Conservation (phyloP, 2,797 vertebrate species). For the Hirundo rustica region DNA sequence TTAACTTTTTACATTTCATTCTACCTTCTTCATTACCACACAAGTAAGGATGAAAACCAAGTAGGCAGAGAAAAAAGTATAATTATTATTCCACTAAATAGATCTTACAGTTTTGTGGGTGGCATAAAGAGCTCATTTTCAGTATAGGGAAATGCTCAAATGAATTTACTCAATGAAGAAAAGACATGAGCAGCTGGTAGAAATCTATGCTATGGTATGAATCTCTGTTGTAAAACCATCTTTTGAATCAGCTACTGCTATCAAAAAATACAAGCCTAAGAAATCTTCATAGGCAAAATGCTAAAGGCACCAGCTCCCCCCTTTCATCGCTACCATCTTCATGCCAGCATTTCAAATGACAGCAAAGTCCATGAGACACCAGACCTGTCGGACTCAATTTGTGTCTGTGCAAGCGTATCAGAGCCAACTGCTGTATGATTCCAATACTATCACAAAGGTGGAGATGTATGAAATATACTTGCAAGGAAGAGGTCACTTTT, state of each 20-base stretch:
- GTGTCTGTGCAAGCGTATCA: conserved; percentile 79
- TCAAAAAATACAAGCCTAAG: conserved; percentile 36
- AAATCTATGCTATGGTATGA: conserved; percentile 18
- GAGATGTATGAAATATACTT: conserved; percentile 60
- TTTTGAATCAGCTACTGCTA: conserved; percentile 27
- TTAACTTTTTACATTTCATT: not conserved
- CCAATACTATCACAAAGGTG: conserved; percentile 63
- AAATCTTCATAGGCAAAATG: conserved; percentile 37
- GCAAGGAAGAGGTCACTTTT: conserved; percentile 34
- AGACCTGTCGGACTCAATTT: conserved; percentile 85
- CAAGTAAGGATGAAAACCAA: conserved; percentile 25
- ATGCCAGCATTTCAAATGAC: conserved; percentile 80
- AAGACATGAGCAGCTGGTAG: conserved; percentile 25
- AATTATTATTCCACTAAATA: conserved; percentile 34
- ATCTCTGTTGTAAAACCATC: conserved; percentile 27
- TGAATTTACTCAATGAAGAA: conserved; percentile 15
- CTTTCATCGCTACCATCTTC: conserved; percentile 68
- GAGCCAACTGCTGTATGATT: conserved; percentile 80
- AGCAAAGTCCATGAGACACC: conserved; percentile 83
- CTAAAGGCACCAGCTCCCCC: conserved; percentile 47
- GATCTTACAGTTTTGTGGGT: conserved; percentile 15
- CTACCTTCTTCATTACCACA: conserved; percentile 4
- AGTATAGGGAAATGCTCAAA: not conserved
- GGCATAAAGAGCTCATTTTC: not conserved
- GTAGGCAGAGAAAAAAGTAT: not conserved